Percentiles rank a stretch among this genome's conserved stretches.
These are phyloP conservation scores for Tachysurus fulvidraco DNA, from an alignment of 2,113 vertebrate genomes.

Conservation along the genomic window DNA sequence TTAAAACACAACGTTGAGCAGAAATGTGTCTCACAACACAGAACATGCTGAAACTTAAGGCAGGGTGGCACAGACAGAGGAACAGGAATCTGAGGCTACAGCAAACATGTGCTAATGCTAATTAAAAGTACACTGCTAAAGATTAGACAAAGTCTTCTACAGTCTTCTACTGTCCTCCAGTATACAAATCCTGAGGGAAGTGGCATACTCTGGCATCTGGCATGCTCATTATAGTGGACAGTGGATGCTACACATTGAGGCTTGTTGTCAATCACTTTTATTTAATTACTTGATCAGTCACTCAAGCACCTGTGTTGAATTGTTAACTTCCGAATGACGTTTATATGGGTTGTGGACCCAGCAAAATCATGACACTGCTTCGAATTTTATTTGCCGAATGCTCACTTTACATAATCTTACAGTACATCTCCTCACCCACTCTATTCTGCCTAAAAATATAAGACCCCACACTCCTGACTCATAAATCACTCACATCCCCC, in stretches of 20 bases:
- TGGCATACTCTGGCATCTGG: no score
- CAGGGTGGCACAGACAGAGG: not conserved
- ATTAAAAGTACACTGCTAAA: not conserved
- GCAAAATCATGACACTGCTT: not conserved
- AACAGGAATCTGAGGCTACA: not conserved
- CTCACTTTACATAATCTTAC: conserved; percentile 20
- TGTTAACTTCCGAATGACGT: not conserved
- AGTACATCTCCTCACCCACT: conserved; percentile 6
- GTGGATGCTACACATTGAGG: not conserved
- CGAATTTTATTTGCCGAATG: not conserved
- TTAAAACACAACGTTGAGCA: not conserved
- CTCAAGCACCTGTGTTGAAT: not conserved
- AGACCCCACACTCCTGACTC: conserved; percentile 20
- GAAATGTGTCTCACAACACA: not conserved
- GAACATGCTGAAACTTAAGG: not conserved
- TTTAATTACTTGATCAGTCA: not conserved
- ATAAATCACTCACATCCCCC: conserved; percentile 22
- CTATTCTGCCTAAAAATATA: not conserved
- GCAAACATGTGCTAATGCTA: not conserved
- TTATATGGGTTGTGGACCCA: not conserved
- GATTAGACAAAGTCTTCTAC: not conserved
- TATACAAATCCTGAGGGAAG: not conserved
- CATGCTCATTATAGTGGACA: no score
- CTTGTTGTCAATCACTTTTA: not conserved
- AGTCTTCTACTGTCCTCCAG: not conserved